A percentile compares a stretch with the other conserved stretches of the same genome.
phyloP scores from a whole-genome alignment of 2,888 invertebrate genomes.

The Eilema griseolum region DNA sequence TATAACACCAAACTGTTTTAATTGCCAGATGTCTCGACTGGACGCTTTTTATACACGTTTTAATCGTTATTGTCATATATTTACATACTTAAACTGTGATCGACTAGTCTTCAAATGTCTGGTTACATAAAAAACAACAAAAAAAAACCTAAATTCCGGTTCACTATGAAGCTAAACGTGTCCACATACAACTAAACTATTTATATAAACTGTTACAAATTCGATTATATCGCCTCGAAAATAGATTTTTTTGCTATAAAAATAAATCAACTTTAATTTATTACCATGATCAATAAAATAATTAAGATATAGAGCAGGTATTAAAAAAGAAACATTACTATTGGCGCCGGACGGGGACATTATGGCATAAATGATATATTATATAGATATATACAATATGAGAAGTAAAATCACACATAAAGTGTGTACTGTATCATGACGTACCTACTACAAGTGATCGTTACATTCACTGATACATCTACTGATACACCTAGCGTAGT shows the following conservation, averaged over 20 bases:
- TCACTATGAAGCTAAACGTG: not conserved
- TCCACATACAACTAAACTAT: not conserved
- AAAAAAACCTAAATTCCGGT: constrained; percentile 6
- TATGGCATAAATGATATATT: not conserved
- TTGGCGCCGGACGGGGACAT: not conserved
- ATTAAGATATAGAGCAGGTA: not conserved
- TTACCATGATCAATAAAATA: not conserved
- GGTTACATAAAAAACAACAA: not conserved
- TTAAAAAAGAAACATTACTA: not conserved
- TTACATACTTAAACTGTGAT: constrained; percentile 22
- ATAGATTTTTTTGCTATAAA: not conserved
- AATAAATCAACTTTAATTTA: not conserved
- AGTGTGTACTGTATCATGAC: no score
- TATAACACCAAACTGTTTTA: not conserved
- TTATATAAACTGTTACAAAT: not conserved
- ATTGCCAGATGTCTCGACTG: not conserved
- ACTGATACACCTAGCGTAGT: no score
- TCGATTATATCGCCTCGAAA: not conserved
- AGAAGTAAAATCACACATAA: no score
- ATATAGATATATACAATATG: not conserved
- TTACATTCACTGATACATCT: no score
- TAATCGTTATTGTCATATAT: not conserved
- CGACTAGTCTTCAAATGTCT: not conserved
- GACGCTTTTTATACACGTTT: constrained; percentile 20
- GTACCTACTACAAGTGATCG: no score